phyloP scores from a whole-genome alignment of 2,797 vertebrate species.

The Astyanax mexicanus region DNA sequence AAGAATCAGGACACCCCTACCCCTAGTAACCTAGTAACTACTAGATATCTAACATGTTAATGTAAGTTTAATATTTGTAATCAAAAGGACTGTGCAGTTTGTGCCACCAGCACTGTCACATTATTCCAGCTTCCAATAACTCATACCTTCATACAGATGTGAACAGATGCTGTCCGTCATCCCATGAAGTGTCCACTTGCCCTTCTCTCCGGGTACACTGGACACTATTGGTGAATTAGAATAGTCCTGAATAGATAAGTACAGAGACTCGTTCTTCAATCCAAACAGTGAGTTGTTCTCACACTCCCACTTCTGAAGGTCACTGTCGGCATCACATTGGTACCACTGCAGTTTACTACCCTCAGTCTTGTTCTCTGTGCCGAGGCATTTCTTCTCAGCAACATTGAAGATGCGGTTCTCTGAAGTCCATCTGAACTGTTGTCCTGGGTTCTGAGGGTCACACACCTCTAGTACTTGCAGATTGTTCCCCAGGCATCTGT shows the following conservation, averaged over 20 bases:
- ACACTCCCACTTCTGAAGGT: slow-evolving; percentile 92
- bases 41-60: too few species aligned
- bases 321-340: slow-evolving; percentile 80
- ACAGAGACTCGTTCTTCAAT: slow-evolving; percentile 81
- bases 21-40: too few species aligned
- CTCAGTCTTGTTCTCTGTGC: slow-evolving; percentile 79
- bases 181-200: slow-evolving; percentile 69
- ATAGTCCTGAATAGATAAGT: slow-evolving; percentile 82
- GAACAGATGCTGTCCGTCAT: slow-evolving; percentile 87
- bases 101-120: too few species aligned
- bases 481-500: slow-evolving; percentile 73
- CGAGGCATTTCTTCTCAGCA: slow-evolving; percentile 82
- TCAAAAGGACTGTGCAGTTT: too few species aligned
- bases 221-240: slow-evolving; percentile 82
- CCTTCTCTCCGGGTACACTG: slow-evolving; percentile 69
- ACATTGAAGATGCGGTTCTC: slow-evolving; percentile 80
- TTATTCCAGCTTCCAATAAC: background rate
- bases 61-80: too few species aligned
- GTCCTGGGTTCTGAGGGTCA: slow-evolving; percentile 63
- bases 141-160: slow-evolving; percentile 88
- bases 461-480: slow-evolving; percentile 68
- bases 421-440: slow-evolving; percentile 90
- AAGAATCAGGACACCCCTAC: too few species aligned
- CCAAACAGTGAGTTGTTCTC: slow-evolving; percentile 84
- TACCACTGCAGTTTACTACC: slow-evolving; percentile 81